phyloP scores from a whole-genome alignment of 2,888 invertebrate genomes.

The Eucriotettix oculatus region DNA sequence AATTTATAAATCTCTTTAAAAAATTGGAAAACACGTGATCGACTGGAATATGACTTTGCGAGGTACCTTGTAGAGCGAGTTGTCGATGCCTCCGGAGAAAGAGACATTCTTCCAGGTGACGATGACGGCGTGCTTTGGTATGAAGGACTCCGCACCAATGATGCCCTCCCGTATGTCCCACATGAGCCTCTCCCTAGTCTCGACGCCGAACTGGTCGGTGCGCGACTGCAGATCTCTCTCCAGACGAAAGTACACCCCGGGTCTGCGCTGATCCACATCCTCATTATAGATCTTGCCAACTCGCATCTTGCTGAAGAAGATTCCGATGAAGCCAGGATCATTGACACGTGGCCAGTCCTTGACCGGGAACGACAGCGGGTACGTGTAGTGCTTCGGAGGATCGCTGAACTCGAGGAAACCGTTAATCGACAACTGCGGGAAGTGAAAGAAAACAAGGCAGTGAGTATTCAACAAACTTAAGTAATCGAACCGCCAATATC shows the following conservation, averaged over 20 bases:
- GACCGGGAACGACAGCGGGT: constrained; percentile 73
- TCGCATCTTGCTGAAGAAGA: constrained; percentile 79
- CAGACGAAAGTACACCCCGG: constrained; percentile 32
- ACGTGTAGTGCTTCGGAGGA: constrained; percentile 68
- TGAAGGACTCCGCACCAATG: constrained; percentile 78
- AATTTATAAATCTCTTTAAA: no score
- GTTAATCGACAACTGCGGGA: constrained; percentile 52
- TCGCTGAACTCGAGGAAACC: constrained; percentile 81
- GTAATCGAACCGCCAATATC: no score
- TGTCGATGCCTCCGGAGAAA: constrained; percentile 74
- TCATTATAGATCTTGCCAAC: constrained; percentile 54
- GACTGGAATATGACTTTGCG: no score
- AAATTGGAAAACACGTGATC: no score
- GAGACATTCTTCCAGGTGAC: constrained; percentile 95
- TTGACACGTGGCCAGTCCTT: constrained; percentile 72
- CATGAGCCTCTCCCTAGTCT: constrained; percentile 65
- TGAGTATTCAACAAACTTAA: no score
- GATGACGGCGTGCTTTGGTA: constrained; percentile 77
- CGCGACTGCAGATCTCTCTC: constrained; percentile 54
- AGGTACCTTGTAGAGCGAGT: constrained; percentile 51
- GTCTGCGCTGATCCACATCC: constrained; percentile 56
- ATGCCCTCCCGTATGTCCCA: constrained; percentile 85
- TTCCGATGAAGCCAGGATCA: constrained; percentile 87
- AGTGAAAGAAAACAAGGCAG: no score
- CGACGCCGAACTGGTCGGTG: constrained; percentile 69